A percentile compares a stretch with the other conserved stretches of the same genome.
phyloP scores from a whole-genome alignment of 2,797 vertebrate genomes.

The Phalloptychus januarius region DNA sequence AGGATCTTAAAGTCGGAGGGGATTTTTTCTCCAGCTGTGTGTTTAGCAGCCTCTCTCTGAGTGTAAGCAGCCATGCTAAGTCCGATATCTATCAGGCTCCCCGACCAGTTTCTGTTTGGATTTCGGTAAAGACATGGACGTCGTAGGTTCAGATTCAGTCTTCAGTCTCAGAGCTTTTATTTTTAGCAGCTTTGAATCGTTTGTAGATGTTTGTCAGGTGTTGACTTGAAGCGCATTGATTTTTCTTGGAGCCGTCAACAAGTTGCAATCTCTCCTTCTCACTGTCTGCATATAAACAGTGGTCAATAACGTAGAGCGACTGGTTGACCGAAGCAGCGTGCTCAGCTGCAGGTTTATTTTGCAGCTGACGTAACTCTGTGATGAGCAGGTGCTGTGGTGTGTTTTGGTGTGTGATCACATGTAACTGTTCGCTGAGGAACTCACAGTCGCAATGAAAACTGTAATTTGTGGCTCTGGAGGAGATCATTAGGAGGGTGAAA shows the following conservation, averaged over 20 bases:
- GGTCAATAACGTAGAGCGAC: not conserved
- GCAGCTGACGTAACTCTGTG: slow-evolving; percentile 2
- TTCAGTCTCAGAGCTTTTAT: not conserved
- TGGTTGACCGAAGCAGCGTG: not conserved
- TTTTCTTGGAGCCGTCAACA: not conserved
- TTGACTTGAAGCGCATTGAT: not conserved
- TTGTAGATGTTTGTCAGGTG: not conserved
- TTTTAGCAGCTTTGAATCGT: not conserved
- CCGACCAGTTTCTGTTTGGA: slow-evolving; percentile 15
- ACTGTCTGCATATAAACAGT: not conserved
- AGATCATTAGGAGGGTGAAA: slow-evolving; percentile 45
- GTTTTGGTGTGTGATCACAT: slow-evolving; percentile 45
- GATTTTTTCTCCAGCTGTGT: not conserved
- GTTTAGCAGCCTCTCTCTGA: slow-evolving; percentile 7
- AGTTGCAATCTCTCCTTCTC: not conserved
- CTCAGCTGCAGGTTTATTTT: slow-evolving; percentile 7
- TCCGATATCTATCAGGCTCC: slow-evolving; percentile 43
- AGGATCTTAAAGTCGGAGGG: not conserved
- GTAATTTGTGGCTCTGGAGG: slow-evolving; percentile 41
- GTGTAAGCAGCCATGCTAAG: slow-evolving; percentile 19
- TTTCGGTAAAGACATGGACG: slow-evolving; percentile 8
- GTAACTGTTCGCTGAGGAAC: slow-evolving; percentile 15
- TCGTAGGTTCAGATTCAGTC: not conserved
- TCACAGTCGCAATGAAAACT: slow-evolving; percentile 46
- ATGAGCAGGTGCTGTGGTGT: slow-evolving; percentile 14